Conservation (phyloP, 2,113 vertebrate species). For the Apaloderma vittatum region DNA sequence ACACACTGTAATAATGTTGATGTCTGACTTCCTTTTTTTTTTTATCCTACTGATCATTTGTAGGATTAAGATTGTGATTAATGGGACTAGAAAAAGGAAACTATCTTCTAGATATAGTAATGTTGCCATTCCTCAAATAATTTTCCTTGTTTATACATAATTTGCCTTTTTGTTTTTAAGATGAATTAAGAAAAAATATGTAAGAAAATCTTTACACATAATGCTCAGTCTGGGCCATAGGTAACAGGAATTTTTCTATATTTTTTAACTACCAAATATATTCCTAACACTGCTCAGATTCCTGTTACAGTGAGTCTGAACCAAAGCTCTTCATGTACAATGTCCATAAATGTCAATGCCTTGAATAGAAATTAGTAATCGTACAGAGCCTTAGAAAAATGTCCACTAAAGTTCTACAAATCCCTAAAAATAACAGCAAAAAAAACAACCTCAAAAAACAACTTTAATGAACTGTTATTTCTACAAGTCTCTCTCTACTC, state of each 20-base stretch:
- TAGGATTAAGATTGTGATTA: background rate
- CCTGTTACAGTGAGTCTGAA: background rate
- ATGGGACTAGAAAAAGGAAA: background rate
- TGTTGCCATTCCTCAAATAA: background rate
- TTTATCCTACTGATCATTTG: background rate
- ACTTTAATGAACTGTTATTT: background rate
- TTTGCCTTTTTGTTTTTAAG: background rate
- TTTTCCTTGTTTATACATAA: background rate
- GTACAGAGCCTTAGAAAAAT: background rate
- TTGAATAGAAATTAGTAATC: background rate
- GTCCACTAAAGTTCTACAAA: background rate
- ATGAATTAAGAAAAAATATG: background rate
- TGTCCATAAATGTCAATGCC: background rate
- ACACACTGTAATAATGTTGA: background rate
- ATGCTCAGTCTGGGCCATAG: background rate
- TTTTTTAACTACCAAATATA: background rate
- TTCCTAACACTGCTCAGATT: background rate
- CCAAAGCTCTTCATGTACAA: background rate
- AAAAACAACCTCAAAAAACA: background rate
- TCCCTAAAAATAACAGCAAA: background rate
- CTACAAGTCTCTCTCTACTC: background rate
- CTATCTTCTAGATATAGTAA: background rate
- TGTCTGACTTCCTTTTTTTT: background rate
- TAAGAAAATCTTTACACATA: background rate
- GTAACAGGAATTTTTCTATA: accelerated